Base-by-base conservation (phyloP, 2,113 vertebrate genomes). In the Microtus ochrogaster region DNA sequence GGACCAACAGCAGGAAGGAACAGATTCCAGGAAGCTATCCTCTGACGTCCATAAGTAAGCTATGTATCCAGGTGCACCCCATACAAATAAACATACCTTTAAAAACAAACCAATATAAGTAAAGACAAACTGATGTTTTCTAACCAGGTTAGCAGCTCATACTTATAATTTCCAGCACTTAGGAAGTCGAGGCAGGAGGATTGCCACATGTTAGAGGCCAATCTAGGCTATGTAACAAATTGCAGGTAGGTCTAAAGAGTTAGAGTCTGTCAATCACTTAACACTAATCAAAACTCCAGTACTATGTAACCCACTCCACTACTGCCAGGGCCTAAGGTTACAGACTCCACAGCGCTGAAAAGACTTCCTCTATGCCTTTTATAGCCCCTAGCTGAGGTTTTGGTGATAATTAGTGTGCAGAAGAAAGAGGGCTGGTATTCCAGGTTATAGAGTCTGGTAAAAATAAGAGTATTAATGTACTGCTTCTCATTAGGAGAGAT, bases 401-500 rank as follows among this genome's bases (percentile, higher is more conserved):
- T 76, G 16, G 33, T 81, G 86, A 95, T 41, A 96, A 91, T 28
- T 85, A 5, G 26, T 49, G 2, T 13, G 52, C 22, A 14, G 36
- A 24, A 22, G n/a, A 36, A 41, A 65, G 19, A 70, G 14, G 19
- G 16, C 21, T 52, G 17, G 61, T 72, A 1, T 89, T 96, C 65
- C 94, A 92, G 36, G 30, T 81, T 95, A 41, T 19, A 72, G 33
- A 49, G 89, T 94, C 88, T 76, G 66, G 73, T 14, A 92, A 92
- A 87, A 58, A 55, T 84, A 66, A 79, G 2, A 94, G 26, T 72
- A 22, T 39, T 39, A 72, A 81, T 14, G 72, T 76, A 47, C 44
- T 76, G n/a, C 36, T 91, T 85, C 30, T 89, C 63, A 74, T 91
- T 44, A 79, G 78, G 63, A 92, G 19, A 79, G 36, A 63, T 28